Evolutionary conservation across 2,888 invertebrate species (phyloP).

Genomic region (Pocota personata): DNA sequence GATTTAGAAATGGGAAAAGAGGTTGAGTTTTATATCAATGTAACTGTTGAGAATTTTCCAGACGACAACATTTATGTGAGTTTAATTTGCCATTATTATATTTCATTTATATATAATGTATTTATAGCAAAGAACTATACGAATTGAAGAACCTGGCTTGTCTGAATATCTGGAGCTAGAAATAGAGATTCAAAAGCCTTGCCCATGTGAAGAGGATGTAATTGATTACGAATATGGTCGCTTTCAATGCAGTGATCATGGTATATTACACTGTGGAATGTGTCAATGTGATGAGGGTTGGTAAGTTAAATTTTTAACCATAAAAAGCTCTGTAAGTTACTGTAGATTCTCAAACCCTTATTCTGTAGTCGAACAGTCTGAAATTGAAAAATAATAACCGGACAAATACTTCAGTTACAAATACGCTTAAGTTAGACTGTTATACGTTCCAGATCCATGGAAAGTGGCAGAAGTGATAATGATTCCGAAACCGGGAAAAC

Average conservation of each 20-base stretch:
- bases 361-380: no score
- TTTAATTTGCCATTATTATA: conserved; percentile 30
- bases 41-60: conserved; percentile 85
- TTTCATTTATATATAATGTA: background rate
- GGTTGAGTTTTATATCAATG: conserved; percentile 86
- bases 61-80: conserved; percentile 83
- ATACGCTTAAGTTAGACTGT: no score
- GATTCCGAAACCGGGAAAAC: no score
- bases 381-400: no score
- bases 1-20: conserved; percentile 86
- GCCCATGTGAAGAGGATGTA: conserved; percentile 84
- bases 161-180: conserved; percentile 88
- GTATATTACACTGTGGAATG: conserved; percentile 86
- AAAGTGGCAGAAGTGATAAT: no score
- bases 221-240: conserved; percentile 77
- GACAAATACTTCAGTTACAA: no score
- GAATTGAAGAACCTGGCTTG: conserved; percentile 90
- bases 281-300: conserved; percentile 86
- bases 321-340: background rate
- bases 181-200: conserved; percentile 89
- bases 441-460: no score
- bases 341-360: no score
- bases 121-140: conserved; percentile 83
- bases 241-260: conserved; percentile 82
- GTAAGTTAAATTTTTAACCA: conserved; percentile 80